Base-by-base conservation (phyloP, 2,888 invertebrate species). In the Cerastis leucographa region DNA sequence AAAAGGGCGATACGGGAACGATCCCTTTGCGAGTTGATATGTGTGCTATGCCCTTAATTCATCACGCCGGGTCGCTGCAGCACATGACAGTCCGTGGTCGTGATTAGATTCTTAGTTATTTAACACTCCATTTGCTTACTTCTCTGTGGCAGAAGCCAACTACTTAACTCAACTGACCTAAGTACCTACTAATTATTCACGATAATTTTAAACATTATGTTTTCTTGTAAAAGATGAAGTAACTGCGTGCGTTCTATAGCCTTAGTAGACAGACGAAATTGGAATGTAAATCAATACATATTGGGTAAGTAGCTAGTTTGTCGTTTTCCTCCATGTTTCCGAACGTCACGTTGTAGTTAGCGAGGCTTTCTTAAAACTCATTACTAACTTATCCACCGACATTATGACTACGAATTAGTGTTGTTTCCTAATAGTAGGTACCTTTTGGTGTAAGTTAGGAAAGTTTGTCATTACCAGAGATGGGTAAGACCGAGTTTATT, bases 331-430 rank as follows among this genome's bases (percentile, higher is more conserved):
- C 7, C 2, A 74, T 0, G 25, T 42, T 74, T 81, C 54, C 54
- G 40, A 54, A 54, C 17, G 25, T 40, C 35, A 64, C 59, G 3
- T 42, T 17, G 17, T 46, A 78, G 22, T 61, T 42, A 59, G 25
- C 77, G 3, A 11, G 35, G 42, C 2, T 61, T n/a, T 68, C 35
- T 12, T 9, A 74, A 49, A 76, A 76, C 44, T 65, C 40, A 44
- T 46, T 25, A 62, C 49, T 17, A 70, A 71, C 17, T 11, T 51
- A 35, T 61, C 1, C 14, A 42, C 8, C 17, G 17, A 56, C 25
- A 54, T 54, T 76, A 17, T 29, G 14, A 0, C 14, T 6, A 22
- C 46, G 19, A 42, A 56, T 65, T 56, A 5, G 35, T 40, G 40
- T 35, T 12, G 62, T 62, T 40, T 40, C 35, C 2, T 40, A 35